Evolutionary conservation across 2,888 invertebrate genomes (phyloP).

Genomic region (Napeogenes inachia): DNA sequence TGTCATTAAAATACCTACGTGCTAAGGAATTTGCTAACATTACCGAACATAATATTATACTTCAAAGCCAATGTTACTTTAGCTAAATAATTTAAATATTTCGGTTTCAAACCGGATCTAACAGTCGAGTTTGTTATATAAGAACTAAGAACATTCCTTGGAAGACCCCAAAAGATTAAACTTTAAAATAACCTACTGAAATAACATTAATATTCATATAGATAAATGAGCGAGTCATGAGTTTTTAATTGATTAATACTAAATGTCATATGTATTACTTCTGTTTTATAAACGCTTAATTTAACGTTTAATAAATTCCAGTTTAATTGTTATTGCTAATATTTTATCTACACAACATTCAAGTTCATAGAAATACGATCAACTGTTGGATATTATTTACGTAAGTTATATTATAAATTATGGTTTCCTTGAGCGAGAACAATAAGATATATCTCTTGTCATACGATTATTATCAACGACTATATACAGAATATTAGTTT

Average conservation of each 20-base stretch:
- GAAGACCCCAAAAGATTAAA: no score
- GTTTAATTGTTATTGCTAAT: neutral
- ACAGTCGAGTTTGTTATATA: no score
- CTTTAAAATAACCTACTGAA: no score
- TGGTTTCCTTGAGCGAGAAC: neutral
- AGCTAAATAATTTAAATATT: neutral
- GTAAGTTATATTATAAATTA: neutral
- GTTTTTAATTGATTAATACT: neutral
- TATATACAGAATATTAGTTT: neutral
- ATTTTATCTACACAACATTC: neutral
- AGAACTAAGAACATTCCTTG: no score
- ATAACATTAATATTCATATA: neutral
- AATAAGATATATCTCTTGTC: neutral
- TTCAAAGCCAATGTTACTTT: no score
- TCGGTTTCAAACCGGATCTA: no score
- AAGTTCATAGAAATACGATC: neutral
- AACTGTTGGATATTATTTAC: neutral
- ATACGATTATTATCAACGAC: neutral
- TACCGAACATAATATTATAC: slow-evolving; percentile 1
- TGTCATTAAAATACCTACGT: slow-evolving; percentile 8
- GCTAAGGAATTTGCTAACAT: slow-evolving; percentile 35
- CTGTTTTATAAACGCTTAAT: neutral
- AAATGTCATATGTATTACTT: neutral
- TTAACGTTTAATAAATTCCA: neutral
- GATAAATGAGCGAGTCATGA: neutral